Evolutionary conservation across 2,888 invertebrate species (phyloP).

Genomic region (Leucoptera coffeella): DNA sequence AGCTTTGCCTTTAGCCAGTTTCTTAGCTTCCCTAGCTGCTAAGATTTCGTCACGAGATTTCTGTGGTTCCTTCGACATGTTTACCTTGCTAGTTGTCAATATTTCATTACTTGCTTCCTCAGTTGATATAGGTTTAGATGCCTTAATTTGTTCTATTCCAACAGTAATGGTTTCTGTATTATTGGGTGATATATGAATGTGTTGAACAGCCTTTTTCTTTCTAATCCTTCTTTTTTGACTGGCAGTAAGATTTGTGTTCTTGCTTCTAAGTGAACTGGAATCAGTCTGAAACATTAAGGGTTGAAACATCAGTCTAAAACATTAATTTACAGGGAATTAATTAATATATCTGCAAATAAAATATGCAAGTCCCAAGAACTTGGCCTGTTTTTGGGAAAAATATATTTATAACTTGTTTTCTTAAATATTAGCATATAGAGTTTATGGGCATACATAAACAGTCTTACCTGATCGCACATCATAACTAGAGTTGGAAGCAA

Average conservation of each 20-base stretch:
- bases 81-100: neutral
- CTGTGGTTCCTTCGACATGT: constrained; percentile 17
- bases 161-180: neutral
- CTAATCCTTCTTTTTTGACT: constrained; percentile 20
- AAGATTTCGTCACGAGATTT: constrained; percentile 24
- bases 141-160: neutral
- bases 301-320: too few relatives aligned
- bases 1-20: constrained; percentile 22
- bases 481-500: too few relatives aligned
- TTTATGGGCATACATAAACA: too few relatives aligned
- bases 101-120: neutral
- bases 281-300: too few relatives aligned
- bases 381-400: too few relatives aligned
- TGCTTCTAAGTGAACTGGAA: too few relatives aligned
- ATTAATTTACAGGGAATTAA: too few relatives aligned
- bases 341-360: too few relatives aligned
- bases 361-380: too few relatives aligned
- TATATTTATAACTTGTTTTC: too few relatives aligned
- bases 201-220: constrained; percentile 15
- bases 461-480: too few relatives aligned
- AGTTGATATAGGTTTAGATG: neutral
- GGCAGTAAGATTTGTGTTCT: constrained; percentile 9
- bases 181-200: neutral
- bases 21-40: constrained; percentile 38
- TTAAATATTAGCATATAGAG: too few relatives aligned